These are phyloP conservation scores for Cantharis nigra DNA, from an alignment of 2,888 invertebrate genomes.

Conservation along the genomic window DNA sequence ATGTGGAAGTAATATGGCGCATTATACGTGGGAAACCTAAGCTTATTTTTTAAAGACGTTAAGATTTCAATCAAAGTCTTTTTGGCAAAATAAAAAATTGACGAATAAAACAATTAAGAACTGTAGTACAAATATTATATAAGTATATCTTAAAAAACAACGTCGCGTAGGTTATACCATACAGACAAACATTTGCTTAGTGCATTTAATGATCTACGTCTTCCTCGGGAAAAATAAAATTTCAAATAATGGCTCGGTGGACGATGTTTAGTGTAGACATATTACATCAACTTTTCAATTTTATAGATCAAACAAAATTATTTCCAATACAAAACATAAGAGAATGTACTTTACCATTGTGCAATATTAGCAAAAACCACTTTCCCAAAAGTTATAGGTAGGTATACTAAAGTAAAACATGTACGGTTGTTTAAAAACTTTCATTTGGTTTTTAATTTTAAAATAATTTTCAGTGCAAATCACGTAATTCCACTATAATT, in stretches of 20 bases:
- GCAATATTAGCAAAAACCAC: not conserved
- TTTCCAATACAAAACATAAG: not conserved
- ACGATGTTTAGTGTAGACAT: not conserved
- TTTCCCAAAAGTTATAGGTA: not conserved
- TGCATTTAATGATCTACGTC: not conserved
- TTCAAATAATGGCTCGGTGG: not conserved
- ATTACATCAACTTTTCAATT: not conserved
- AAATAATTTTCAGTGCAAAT: not conserved
- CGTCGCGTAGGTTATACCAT: not conserved
- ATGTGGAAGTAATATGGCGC: not conserved
- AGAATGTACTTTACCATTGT: not conserved
- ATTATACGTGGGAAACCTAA: too few species aligned
- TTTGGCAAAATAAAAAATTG: too few species aligned
- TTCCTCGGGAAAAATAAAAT: not conserved
- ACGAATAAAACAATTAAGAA: too few species aligned
- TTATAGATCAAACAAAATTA: not conserved
- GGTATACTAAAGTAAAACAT: not conserved
- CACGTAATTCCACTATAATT: not conserved
- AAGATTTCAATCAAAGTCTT: too few species aligned
- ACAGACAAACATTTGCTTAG: not conserved
- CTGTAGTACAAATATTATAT: too few species aligned
- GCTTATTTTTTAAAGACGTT: too few species aligned
- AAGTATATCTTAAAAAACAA: too few species aligned
- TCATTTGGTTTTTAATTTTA: not conserved
- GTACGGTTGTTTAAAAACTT: not conserved